Percentiles rank a stretch among this genome's conserved stretches.
phyloP scores from a whole-genome alignment of 2,888 invertebrate species.

The Hedya salicella region DNA sequence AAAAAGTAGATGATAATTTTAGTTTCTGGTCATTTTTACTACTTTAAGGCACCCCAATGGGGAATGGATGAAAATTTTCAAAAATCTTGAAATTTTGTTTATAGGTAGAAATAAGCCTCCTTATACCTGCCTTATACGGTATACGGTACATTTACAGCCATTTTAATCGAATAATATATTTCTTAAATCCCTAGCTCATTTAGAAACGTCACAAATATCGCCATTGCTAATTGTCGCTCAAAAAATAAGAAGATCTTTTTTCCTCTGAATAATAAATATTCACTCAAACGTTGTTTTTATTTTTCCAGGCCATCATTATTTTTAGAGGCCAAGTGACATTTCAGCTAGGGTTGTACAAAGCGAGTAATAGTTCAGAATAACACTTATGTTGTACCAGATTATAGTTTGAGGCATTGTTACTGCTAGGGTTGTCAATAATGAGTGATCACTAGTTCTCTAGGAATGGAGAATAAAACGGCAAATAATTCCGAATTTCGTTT shows the following conservation, averaged over 20 bases:
- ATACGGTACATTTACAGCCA: not conserved
- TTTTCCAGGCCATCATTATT: constrained; percentile 27
- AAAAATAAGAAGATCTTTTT: not conserved
- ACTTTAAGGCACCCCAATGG: too few relatives aligned
- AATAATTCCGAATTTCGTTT: too few relatives aligned
- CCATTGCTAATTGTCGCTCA: not conserved
- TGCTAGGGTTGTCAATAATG: constrained; percentile 12
- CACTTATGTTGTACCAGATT: constrained; percentile 3
- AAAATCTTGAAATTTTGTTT: too few relatives aligned
- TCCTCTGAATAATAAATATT: constrained; percentile 29
- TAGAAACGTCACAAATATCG: constrained; percentile 1
- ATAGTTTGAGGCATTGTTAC: not conserved
- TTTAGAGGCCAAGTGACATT: constrained; percentile 30
- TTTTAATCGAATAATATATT: not conserved
- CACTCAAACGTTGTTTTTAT: constrained; percentile 25
- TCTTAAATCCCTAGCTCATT: not conserved
- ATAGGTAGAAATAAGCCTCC: too few relatives aligned
- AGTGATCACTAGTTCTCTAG: too few relatives aligned
- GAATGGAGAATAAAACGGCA: too few relatives aligned
- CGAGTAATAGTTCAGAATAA: not conserved
- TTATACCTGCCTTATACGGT: too few relatives aligned
- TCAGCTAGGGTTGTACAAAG: constrained; percentile 18
- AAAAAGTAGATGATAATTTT: too few relatives aligned
- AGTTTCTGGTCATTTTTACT: too few relatives aligned
- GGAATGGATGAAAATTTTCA: too few relatives aligned